Conservation (phyloP, 2,797 vertebrate species). For the Eulemur coronatus region DNA sequence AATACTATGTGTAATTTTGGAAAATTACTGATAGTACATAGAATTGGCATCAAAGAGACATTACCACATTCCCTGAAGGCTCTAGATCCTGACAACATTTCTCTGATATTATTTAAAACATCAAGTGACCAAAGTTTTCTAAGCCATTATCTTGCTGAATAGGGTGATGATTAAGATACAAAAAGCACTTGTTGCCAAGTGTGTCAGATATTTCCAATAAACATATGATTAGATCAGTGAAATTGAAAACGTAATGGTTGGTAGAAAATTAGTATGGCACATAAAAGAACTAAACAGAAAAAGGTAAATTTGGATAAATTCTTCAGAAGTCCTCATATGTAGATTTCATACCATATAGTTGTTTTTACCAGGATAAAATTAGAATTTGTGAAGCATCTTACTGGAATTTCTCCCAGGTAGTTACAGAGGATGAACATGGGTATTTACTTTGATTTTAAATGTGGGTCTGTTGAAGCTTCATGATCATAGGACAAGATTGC, state of each 20-base stretch:
- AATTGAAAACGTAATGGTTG: neutral
- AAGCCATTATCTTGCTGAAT: neutral
- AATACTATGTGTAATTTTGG: neutral
- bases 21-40: neutral
- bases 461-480: neutral
- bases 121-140: neutral
- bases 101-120: neutral
- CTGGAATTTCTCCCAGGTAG: conserved; percentile 11
- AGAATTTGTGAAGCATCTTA: conserved; percentile 17
- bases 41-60: neutral
- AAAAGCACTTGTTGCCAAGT: neutral
- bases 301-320: conserved; percentile 7
- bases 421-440: neutral
- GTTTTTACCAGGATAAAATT: conserved; percentile 30
- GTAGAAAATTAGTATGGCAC: neutral
- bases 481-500: neutral
- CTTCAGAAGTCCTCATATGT: neutral
- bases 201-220: neutral
- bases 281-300: neutral
- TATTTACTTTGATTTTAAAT: conserved; percentile 39
- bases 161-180: neutral
- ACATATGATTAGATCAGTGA: neutral
- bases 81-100: neutral
- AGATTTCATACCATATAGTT: neutral
- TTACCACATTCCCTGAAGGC: neutral